Conservation (phyloP, 2,888 invertebrate genomes). For the Erynnis tages region DNA sequence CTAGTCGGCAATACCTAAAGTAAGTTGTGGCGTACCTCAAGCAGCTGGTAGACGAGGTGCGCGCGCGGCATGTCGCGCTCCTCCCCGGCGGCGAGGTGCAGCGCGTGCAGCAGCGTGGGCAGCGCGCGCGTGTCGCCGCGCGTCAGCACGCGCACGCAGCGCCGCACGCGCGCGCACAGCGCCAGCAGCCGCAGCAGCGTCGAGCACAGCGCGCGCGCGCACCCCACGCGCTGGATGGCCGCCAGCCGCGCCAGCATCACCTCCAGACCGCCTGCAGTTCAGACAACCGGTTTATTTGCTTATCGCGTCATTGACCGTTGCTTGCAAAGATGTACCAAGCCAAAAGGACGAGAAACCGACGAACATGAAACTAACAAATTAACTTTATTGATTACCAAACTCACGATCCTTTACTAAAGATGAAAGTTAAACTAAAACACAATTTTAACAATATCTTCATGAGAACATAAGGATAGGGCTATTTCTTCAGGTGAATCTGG, state of each 20-base stretch:
- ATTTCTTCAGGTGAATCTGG: no score
- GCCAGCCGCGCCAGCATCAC: conserved; percentile 93
- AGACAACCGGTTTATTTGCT: not conserved
- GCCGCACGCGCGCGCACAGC: conserved; percentile 93
- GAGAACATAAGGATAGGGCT: no score
- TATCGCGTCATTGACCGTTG: not conserved
- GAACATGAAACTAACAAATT: no score
- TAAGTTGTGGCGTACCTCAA: conserved; percentile 81
- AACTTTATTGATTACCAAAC: no score
- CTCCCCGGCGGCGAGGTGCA: conserved; percentile 84
- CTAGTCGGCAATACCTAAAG: no score
- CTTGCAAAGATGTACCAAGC: not conserved
- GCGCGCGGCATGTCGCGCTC: conserved; percentile 86
- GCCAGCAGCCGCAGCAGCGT: conserved; percentile 95
- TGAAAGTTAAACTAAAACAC: no score
- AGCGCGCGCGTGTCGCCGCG: conserved; percentile 92
- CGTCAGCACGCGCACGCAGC: conserved; percentile 93
- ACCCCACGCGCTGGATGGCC: conserved; percentile 91
- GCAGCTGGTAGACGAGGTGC: conserved; percentile 92
- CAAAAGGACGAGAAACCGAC: no score
- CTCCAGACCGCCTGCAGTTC: conserved; percentile 78
- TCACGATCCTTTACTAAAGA: no score
- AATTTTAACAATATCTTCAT: no score
- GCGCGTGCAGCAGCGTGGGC: conserved; percentile 90
- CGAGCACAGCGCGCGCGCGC: conserved; percentile 92